These are phyloP conservation scores for Mugil cephalus DNA, from an alignment of 2,113 vertebrate genomes.

Conservation along the genomic window DNA sequence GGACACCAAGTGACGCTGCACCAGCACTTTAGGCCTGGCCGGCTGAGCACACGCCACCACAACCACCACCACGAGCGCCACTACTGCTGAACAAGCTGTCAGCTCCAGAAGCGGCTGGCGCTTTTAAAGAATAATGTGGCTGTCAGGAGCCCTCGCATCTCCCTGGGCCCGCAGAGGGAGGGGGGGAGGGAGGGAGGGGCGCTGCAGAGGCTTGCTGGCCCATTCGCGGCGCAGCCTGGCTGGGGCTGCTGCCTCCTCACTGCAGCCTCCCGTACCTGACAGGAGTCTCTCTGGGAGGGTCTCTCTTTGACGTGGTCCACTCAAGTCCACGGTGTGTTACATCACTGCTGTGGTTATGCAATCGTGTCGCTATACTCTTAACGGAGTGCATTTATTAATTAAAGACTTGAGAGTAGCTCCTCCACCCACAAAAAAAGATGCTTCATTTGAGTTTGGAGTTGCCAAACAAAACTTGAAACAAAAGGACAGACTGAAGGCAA, in stretches of 20 bases:
- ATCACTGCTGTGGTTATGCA: conserved; percentile 58
- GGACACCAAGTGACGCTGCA: conserved; percentile 73
- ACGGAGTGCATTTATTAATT: conserved; percentile 40
- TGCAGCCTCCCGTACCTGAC: conserved; percentile 43
- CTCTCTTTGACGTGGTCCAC: conserved; percentile 20
- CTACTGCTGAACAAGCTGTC: conserved; percentile 83
- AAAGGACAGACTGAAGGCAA: neutral
- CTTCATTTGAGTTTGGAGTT: neutral
- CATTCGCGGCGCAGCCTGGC: conserved; percentile 38
- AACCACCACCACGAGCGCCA: conserved; percentile 47
- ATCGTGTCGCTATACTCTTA: conserved; percentile 21
- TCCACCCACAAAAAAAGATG: conserved; percentile 9
- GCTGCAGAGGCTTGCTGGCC: conserved; percentile 58
- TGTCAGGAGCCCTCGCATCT: conserved; percentile 78
- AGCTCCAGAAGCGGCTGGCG: conserved; percentile 68
- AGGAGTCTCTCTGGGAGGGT: conserved; percentile 10
- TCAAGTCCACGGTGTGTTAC: conserved; percentile 35
- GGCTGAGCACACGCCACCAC: conserved; percentile 51
- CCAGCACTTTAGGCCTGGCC: conserved; percentile 69
- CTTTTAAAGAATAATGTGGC: conserved; percentile 84
- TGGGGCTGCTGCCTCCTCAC: conserved; percentile 38
- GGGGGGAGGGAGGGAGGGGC: conserved; percentile 39
- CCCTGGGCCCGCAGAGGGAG: conserved; percentile 54
- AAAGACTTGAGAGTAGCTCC: conserved; percentile 23
- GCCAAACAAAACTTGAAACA: neutral